Percentiles rank a stretch among this genome's conserved stretches.
Conservation (phyloP, 2,888 invertebrate species). For the Noctua pronuba region DNA sequence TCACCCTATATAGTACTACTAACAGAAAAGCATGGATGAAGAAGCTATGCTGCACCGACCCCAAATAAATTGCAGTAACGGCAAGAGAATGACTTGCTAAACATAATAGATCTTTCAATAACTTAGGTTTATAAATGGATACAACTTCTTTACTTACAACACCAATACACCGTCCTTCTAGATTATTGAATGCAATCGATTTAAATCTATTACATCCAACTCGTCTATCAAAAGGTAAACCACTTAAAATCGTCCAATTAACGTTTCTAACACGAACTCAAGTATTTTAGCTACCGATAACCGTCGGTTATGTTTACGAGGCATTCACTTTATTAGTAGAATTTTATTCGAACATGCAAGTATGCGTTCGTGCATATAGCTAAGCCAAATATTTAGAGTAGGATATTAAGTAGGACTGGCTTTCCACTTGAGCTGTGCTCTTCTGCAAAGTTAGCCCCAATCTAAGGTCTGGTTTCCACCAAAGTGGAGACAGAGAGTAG, state of each 20-base stretch:
- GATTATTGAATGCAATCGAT: slow-evolving; percentile 29
- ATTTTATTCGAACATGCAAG: slow-evolving; percentile 43
- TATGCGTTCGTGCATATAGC: slow-evolving; percentile 71
- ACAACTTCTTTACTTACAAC: slow-evolving; percentile 6
- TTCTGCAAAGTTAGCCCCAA: too few species aligned
- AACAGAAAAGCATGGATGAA: neutral
- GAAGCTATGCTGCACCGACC: neutral
- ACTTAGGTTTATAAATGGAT: neutral
- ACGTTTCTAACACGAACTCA: slow-evolving; percentile 44
- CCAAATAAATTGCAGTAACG: neutral
- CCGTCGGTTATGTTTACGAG: slow-evolving; percentile 46
- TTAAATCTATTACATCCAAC: slow-evolving; percentile 44
- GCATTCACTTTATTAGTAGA: slow-evolving; percentile 37
- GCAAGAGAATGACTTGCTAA: neutral
- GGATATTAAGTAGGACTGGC: slow-evolving; percentile 47
- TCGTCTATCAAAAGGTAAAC: slow-evolving; percentile 42
- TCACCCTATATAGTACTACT: too few species aligned
- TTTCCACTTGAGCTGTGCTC: slow-evolving; percentile 16
- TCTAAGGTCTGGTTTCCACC: neutral
- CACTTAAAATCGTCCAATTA: slow-evolving; percentile 60
- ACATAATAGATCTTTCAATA: neutral
- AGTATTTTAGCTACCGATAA: slow-evolving; percentile 56
- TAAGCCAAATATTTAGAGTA: slow-evolving; percentile 80
- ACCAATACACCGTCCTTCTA: neutral
- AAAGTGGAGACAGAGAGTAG: neutral